Conservation (phyloP, 2,113 vertebrate species). For the Aplodontia rufa region DNA sequence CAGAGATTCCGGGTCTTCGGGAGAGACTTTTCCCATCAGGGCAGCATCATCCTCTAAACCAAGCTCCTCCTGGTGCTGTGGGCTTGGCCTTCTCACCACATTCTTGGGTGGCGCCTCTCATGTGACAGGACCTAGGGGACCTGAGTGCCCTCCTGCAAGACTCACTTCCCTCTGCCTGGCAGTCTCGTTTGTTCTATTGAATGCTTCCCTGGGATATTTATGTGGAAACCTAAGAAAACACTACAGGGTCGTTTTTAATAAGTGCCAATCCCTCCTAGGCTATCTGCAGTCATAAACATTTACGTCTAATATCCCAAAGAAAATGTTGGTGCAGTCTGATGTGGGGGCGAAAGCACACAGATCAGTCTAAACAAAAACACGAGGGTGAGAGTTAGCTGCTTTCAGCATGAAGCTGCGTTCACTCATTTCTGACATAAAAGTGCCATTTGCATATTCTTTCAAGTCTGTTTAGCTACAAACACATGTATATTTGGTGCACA, state of each 20-base stretch:
- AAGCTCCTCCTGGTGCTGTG: not conserved
- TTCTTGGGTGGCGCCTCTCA: not conserved
- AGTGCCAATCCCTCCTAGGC: conserved; percentile 68
- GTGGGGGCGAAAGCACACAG: conserved; percentile 70
- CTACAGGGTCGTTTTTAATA: conserved; percentile 69
- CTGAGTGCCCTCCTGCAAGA: not conserved
- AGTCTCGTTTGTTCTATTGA: conserved; percentile 32
- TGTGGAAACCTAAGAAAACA: conserved; percentile 71
- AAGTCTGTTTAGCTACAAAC: conserved; percentile 80
- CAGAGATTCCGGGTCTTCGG: not conserved
- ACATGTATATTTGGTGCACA: conserved; percentile 80
- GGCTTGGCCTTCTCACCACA: not conserved
- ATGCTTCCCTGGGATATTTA: conserved; percentile 66
- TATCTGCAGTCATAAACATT: conserved; percentile 73
- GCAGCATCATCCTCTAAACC: not conserved
- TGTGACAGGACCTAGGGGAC: not conserved
- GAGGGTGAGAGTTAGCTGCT: conserved; percentile 75
- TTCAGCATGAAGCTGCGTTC: conserved; percentile 76
- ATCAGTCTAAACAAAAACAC: conserved; percentile 82
- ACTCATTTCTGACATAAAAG: conserved; percentile 82
- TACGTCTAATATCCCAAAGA: conserved; percentile 63
- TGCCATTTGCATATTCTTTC: conserved; percentile 79
- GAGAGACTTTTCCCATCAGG: not conserved
- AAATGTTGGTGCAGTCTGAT: conserved; percentile 72
- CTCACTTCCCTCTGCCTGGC: conserved; percentile 53